Percentiles rank a stretch among this genome's conserved stretches.
Evolutionary conservation across 1,140 invertebrate genomes (phyloP).

Genomic region (Drosophila dunni): DNA sequence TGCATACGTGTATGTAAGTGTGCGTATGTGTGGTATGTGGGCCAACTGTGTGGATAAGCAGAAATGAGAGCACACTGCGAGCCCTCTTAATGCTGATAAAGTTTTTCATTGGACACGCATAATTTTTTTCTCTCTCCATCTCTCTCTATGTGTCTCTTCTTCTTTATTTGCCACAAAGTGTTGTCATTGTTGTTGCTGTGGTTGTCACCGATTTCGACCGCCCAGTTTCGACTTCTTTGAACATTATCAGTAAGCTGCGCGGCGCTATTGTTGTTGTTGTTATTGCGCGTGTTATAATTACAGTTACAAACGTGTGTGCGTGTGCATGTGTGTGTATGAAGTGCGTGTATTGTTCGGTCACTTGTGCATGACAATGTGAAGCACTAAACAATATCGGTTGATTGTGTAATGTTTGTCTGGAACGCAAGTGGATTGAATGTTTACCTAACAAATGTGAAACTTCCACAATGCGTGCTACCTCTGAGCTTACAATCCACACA

Average conservation of each 20-base stretch:
- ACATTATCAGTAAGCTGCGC: slow-evolving; percentile 31
- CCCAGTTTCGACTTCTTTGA: not conserved
- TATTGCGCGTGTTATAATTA: slow-evolving; percentile 40
- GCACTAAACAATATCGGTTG: slow-evolving; percentile 11
- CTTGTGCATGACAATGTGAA: slow-evolving; percentile 12
- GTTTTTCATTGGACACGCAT: slow-evolving; percentile 49
- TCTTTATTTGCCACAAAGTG: slow-evolving; percentile 31
- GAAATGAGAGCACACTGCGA: slow-evolving; percentile 37
- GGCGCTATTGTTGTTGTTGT: slow-evolving; percentile 15
- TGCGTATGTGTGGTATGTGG: slow-evolving; percentile 40
- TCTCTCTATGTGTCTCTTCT: too few species aligned
- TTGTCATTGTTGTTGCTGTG: slow-evolving; percentile 23
- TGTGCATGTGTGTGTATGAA: not conserved
- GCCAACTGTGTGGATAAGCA: slow-evolving; percentile 36
- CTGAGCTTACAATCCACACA: slow-evolving; percentile 4
- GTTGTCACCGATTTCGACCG: slow-evolving; percentile 4
- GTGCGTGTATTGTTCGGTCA: slow-evolving; percentile 16
- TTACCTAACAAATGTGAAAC: not conserved
- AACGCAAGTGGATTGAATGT: slow-evolving; percentile 14
- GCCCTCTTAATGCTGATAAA: slow-evolving; percentile 44
- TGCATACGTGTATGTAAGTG: slow-evolving; percentile 1
- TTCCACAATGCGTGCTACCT: too few species aligned
- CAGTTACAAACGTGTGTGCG: slow-evolving; percentile 38
- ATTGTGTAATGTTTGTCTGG: slow-evolving; percentile 31
- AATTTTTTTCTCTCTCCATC: slow-evolving; percentile 14